A percentile compares a stretch with the other conserved stretches of the same genome.
phyloP scores from a whole-genome alignment of 2,797 vertebrate species.

The Catamblyrhynchus diadema region DNA sequence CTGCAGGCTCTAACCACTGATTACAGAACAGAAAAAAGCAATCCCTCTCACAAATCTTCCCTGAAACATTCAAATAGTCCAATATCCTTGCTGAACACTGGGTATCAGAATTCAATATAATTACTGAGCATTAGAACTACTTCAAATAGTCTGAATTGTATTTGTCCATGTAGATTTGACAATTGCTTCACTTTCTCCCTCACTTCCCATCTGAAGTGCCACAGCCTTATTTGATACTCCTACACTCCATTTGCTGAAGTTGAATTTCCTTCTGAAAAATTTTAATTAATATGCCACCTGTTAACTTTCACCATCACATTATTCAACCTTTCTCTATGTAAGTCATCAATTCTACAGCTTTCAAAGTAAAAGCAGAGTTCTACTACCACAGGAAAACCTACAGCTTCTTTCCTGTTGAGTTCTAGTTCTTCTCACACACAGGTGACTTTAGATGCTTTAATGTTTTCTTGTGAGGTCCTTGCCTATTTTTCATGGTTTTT shows the following conservation, averaged over 20 bases:
- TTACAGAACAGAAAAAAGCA: background rate
- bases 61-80: background rate
- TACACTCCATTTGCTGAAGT: background rate
- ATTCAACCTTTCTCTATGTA: background rate
- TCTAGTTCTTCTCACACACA: background rate
- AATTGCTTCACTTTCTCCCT: background rate
- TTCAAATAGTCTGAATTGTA: background rate
- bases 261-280: background rate
- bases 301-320: background rate
- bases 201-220: background rate
- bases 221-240: background rate
- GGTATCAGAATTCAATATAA: background rate
- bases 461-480: background rate
- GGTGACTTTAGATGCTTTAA: background rate
- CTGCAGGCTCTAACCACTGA: background rate
- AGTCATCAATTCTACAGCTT: background rate
- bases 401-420: background rate
- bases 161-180: background rate
- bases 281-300: background rate
- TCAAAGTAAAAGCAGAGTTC: background rate
- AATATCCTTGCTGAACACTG: background rate
- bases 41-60: background rate
- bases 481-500: fast-evolving
- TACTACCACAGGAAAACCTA: background rate
- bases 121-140: background rate